These are phyloP conservation scores for Platyscapa corneri DNA, from an alignment of 1,140 invertebrate genomes.

Conservation along the genomic window DNA sequence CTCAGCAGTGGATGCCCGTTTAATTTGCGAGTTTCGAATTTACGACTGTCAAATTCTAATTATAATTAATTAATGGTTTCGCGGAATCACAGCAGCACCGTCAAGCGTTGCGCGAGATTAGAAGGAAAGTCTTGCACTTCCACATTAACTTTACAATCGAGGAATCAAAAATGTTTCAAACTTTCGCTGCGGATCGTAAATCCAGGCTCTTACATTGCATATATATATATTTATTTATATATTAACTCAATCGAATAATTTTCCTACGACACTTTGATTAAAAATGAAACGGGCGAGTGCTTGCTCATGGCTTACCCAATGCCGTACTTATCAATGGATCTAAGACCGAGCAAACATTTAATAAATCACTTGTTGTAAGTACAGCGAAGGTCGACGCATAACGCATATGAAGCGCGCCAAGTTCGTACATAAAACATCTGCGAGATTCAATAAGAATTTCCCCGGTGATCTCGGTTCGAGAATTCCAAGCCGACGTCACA, in stretches of 20 bases:
- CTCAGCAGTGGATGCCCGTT: not conserved
- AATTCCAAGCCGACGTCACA: not conserved
- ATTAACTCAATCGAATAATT: no score
- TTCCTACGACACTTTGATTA: not conserved
- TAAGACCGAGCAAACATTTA: not conserved
- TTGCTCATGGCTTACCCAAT: not conserved
- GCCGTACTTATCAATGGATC: not conserved
- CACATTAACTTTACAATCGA: no score
- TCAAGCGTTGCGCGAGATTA: not conserved
- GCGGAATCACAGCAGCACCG: not conserved
- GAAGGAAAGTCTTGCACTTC: no score
- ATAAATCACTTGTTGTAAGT: not conserved
- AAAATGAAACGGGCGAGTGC: not conserved
- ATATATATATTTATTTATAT: no score
- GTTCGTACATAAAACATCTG: not conserved
- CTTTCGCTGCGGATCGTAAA: no score
- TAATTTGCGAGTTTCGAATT: not conserved
- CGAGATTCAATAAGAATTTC: constrained; percentile 5
- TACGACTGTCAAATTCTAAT: not conserved
- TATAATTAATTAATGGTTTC: not conserved
- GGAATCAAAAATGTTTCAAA: no score
- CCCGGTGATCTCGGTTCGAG: not conserved
- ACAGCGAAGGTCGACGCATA: not conserved
- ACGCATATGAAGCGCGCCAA: not conserved
- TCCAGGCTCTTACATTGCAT: no score